Base-by-base conservation (phyloP, 1,140 invertebrate species). In the Glossosoma conforme region DNA sequence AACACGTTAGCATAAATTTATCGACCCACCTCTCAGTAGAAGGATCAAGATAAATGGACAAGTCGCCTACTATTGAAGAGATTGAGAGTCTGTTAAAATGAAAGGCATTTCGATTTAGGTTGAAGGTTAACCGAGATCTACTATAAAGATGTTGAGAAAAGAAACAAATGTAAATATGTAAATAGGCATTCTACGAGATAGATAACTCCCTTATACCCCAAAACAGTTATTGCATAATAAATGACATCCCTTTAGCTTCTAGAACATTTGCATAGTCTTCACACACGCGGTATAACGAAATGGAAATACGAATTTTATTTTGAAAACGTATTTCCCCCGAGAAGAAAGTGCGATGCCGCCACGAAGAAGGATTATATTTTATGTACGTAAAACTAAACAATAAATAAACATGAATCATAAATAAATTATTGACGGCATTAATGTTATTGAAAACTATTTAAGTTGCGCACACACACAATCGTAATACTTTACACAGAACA, bases 151-250 rank as follows among this genome's bases (percentile, higher is more conserved):
- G 17, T 38, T 10, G n/a, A 18, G 17, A 38, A 38, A 17, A 13
- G 36, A 33, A 44, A 33, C 40, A 44, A 51, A 44, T 44, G 48
- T 43, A 35, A 44, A 44, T 51, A 51, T 51, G 40, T 51, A 44
- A 51, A 51, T 51, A 40, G 30, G 11, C 24, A 49, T 30, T 28
- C 14, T 35, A 32, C 19, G 35, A 48, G 35, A 48, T 48, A 38
- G 45, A 38, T 48, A 48, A 48, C 47, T 30, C 47, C 22, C 21
- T 49, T 37, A 49, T 22, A 18, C 9, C 21, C 25, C 42, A 52
- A 52, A 44, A 52, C 50, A 52, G 50, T 52, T 52, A 52, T 52
- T 52, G 50, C 50, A 52, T 52, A 52, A 52, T 52, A 52, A 52
- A 52, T 52, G 50, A 40, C 17, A 24, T 20, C 41, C 20, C 24